Evolutionary conservation across 2,797 vertebrate species (phyloP), one percentile per base, ranked within the genome.

Genomic region (Myiotriccus ornatus): DNA sequence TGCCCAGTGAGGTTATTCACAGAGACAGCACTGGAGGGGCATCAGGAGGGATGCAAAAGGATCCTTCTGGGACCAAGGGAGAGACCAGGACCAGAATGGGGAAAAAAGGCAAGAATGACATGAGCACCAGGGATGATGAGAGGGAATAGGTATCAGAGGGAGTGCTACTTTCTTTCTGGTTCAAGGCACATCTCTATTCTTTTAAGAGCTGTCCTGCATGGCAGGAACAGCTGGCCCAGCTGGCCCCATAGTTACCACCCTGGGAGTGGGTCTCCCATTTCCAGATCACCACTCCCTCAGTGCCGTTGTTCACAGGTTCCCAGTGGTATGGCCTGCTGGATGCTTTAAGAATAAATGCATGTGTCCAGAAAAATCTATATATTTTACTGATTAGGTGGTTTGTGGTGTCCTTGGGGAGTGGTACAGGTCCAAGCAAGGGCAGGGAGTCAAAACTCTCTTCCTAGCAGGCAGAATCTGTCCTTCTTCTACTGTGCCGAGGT

Each of bases 161-260:
- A 70, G 11, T 10, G 8, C 32, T 84, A 11, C 59, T 76, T 76
- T 83, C 13, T 25, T 79, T 84, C 74, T 28, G 44, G 47, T 62
- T 47, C 9, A 35, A 43, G 57, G 10, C n/a, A 78, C 12, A 18
- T 34, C 37, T 85, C 43, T 67, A 1, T 47, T 52, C 24, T 65
- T 60, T 32, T 22, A 32, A 46, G 16, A 4, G 2, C 37, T 68
- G 19, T 37, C 64, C 68, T 2, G 9, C 6, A 7, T 47, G 47
- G 23, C 43, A 70, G 52, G 34, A 89, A 2, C 32, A 90, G 37
- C 63, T 87, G 71, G 35, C 70, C 60, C 34, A 62, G 49, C 65
- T 83, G 89, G 15, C 7, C 8, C 22, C n/a, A 9, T 1, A 4
- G 57, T 70, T 34, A 60, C 41, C 0, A 0, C 27, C 67, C 23